These are phyloP conservation scores for Anneissia japonica DNA, from an alignment of 35 echinoderm and acorn worm genomes.

Conservation along the genomic window DNA sequence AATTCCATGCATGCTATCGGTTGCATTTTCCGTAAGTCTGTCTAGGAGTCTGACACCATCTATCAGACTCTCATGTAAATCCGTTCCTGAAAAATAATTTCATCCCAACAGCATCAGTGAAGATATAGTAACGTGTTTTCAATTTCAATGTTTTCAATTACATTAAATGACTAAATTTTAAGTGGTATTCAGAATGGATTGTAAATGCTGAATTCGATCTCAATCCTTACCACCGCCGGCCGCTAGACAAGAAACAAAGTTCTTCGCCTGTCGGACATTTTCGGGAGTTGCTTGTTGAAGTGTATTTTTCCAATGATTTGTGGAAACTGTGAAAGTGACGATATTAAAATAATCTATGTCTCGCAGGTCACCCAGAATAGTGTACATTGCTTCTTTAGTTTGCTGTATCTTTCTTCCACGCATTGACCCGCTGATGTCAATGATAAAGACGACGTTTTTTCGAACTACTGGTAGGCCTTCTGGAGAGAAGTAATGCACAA, in stretches of 20 bases:
- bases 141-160: too few species aligned
- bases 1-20: conserved; percentile 44
- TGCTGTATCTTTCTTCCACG: conserved; percentile 61
- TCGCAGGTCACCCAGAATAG: conserved; percentile 87
- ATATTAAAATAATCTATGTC: conserved; percentile 89
- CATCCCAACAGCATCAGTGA: too few species aligned
- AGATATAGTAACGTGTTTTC: too few species aligned
- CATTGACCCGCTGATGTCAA: conserved; percentile 94
- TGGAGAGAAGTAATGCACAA: conserved; percentile 89
- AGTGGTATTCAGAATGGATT: too few species aligned
- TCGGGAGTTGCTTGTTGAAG: conserved; percentile 24
- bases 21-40: conserved; percentile 35
- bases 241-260: conserved; percentile 53
- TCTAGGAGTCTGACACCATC: conserved; percentile 67
- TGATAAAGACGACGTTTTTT: conserved; percentile 87
- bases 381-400: conserved; percentile 67
- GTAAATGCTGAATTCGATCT: too few species aligned
- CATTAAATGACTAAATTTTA: too few species aligned
- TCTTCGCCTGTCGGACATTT: conserved; percentile 55
- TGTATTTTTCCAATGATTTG: conserved; percentile 14
- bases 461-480: conserved; percentile 58
- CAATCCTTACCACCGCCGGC: conserved; percentile 41
- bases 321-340: conserved; percentile 47
- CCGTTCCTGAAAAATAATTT: conserved; percentile 75
- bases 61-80: conserved; percentile 69